Evolutionary conservation across 2,797 vertebrate species (phyloP).

Genomic region (Darevskia mixta): DNA sequence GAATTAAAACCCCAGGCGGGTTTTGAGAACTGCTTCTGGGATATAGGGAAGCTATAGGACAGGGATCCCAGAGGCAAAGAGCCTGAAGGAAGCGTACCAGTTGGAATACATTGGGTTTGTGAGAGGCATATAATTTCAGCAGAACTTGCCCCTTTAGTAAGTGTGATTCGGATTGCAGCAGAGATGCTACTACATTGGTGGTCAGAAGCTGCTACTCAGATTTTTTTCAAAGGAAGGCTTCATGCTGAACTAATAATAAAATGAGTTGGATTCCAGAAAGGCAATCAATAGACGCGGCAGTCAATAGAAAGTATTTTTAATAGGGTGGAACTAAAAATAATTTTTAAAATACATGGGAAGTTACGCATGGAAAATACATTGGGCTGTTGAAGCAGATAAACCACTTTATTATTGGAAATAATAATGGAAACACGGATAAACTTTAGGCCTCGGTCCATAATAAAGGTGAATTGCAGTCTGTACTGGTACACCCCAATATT

Average conservation of each 20-base stretch:
- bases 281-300: slow-evolving; percentile 26
- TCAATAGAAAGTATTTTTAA: slow-evolving; percentile 39
- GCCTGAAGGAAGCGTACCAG: background rate
- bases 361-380: slow-evolving; percentile 48
- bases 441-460: background rate
- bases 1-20: background rate
- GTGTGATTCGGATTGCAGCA: background rate
- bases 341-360: slow-evolving; percentile 30
- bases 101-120: background rate
- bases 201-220: background rate
- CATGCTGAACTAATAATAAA: background rate
- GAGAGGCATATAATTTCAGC: background rate
- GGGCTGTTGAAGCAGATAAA: slow-evolving; percentile 58
- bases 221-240: slow-evolving; percentile 4
- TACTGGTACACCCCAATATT: slow-evolving; percentile 20
- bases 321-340: slow-evolving; percentile 54
- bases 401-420: background rate
- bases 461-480: background rate
- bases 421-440: slow-evolving; percentile 49
- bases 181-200: background rate
- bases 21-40: background rate
- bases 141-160: background rate
- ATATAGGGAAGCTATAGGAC: background rate
- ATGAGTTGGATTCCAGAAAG: background rate
- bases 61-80: background rate